Evolutionary conservation across 2,113 vertebrate species (phyloP).

Genomic region (Mus musculus): DNA sequence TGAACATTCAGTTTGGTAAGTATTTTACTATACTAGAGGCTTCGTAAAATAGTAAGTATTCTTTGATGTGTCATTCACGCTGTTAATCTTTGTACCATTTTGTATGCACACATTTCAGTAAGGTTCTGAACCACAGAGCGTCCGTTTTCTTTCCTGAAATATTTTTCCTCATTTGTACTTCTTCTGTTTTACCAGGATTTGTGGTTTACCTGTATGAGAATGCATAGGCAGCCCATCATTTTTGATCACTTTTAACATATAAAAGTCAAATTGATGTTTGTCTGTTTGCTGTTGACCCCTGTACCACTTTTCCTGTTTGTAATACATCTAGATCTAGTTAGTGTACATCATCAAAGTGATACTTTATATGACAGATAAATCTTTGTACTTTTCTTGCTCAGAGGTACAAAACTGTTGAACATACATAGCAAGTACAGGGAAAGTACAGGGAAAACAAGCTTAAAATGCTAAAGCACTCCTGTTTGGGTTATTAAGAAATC

Average conservation of each 20-base stretch:
- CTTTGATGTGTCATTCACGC: slow-evolving; percentile 61
- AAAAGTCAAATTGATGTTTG: slow-evolving; percentile 1
- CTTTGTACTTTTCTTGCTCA: not conserved
- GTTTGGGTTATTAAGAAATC: not conserved
- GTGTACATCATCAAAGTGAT: not conserved
- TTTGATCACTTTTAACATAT: slow-evolving; percentile 20
- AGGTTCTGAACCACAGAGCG: slow-evolving; percentile 4
- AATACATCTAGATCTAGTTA: not conserved
- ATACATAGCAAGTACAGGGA: too few relatives aligned
- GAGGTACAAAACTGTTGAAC: not conserved
- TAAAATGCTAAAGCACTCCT: not conserved
- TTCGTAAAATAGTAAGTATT: slow-evolving; percentile 30
- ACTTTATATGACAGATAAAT: not conserved
- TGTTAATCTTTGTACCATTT: slow-evolving; percentile 67
- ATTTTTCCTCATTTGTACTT: slow-evolving; percentile 26
- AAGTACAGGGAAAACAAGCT: not conserved
- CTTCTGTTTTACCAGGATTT: slow-evolving; percentile 28
- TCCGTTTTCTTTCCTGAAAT: slow-evolving; percentile 5
- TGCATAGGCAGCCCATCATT: not conserved
- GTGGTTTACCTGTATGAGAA: slow-evolving; percentile 28
- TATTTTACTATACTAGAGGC: slow-evolving; percentile 7
- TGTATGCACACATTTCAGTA: slow-evolving; percentile 40
- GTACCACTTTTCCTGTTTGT: not conserved
- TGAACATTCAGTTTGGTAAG: not conserved
- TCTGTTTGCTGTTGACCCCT: not conserved